Percentiles rank a stretch among this genome's conserved stretches.
Conservation (phyloP, 2,113 vertebrate species). For the Madoqua kirkii region DNA sequence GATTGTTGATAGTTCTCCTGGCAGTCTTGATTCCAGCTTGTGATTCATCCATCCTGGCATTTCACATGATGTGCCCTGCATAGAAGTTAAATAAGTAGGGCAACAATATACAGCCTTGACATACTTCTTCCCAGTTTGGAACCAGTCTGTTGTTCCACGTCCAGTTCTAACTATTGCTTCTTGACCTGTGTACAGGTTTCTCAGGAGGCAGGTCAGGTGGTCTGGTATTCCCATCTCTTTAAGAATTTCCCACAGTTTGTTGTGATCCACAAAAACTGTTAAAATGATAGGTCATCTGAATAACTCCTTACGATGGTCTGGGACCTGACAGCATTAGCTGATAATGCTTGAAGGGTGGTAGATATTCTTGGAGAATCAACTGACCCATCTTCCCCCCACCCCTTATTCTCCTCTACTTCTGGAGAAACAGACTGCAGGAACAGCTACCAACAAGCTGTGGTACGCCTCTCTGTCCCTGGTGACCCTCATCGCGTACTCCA, state of each 20-base stretch:
- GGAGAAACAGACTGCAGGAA: constrained; percentile 87
- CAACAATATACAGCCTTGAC: neutral
- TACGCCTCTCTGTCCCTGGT: constrained; percentile 90
- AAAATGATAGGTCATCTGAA: neutral
- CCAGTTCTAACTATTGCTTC: neutral
- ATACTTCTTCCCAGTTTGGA: neutral
- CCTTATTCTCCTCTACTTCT: neutral
- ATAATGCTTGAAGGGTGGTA: neutral
- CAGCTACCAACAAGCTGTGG: constrained; percentile 90
- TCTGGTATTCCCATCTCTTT: neutral
- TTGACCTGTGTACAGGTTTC: neutral
- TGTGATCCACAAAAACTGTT: neutral
- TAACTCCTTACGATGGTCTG: rapidly evolving
- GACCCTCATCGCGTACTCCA: constrained; percentile 89
- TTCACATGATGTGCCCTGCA: neutral
- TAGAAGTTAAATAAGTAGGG: neutral
- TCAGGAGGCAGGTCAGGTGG: neutral
- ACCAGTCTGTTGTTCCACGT: neutral
- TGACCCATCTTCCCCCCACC: neutral
- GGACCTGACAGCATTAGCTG: neutral
- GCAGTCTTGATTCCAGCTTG: neutral
- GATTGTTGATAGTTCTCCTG: neutral
- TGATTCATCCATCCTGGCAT: neutral
- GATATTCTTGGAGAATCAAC: neutral
- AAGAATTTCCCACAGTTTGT: neutral